Evolutionary conservation across 1,140 invertebrate species (phyloP), one percentile per base, ranked within the genome.

Genomic region (Cyclargus thomasi): DNA sequence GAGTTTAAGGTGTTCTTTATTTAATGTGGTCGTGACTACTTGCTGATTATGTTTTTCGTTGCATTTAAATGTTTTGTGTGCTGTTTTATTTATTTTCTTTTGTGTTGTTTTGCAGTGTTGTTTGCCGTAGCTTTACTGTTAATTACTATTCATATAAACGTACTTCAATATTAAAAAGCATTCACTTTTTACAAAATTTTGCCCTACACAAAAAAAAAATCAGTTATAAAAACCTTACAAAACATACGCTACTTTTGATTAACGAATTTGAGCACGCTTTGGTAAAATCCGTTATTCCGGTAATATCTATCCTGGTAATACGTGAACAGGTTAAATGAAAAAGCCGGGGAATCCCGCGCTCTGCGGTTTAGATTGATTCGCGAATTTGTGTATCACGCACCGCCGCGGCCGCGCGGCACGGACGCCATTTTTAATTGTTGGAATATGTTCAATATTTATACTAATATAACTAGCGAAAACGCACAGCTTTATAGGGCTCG

Each of bases 301-400:
- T 36, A 39, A 64, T 64, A 23, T 29, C 29, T 29, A 29, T 29
- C 29, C 29, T 4, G 29, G 29, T 20, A 17, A 62, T 62, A 62
- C 29, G 1, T 64, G 10, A 59, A 59, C 53, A 29, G 53, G 64
- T 65, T 22, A 23, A 18, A 65, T 65, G 35, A 64, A 57, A 65
- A 65, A 57, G 47, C 47, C 53, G 53, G 36, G 57, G 18, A 57
- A 65, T n/a, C 57, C 23, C 71, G 69, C 67, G 71, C 63, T 63
- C 39, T 70, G 72, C 62, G 72, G 72, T 73, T 73, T 64, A 62
- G 69, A 73, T 70, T 73, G 72, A 62, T 68, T 70, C 53, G 53
- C 67, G 20, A 70, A 73, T 73, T 70, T 73, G 72, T 73, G 70
- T 73, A 73, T 73, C 72, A 73, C 72, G 72, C 72, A 62, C 67